Evolutionary conservation across 2,888 invertebrate species (phyloP).

Genomic region (Epirrhoe alternata): DNA sequence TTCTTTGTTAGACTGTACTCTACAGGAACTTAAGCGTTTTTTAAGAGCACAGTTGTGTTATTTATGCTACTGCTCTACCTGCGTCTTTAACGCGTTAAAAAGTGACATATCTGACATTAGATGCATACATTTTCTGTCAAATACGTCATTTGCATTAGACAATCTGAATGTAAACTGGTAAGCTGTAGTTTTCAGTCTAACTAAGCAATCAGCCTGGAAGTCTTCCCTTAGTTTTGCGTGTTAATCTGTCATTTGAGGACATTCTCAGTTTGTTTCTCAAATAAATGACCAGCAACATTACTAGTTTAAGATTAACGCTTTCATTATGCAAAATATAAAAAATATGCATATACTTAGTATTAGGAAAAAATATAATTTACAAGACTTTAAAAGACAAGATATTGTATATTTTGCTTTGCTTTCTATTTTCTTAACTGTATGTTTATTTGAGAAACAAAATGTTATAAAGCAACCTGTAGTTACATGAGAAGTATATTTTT

Average conservation of each 20-base stretch:
- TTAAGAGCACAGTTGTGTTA: too few relatives aligned
- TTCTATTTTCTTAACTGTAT: slow-evolving; percentile 35
- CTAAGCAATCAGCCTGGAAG: slow-evolving; percentile 19
- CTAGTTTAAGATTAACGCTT: slow-evolving; percentile 14
- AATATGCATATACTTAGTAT: background rate
- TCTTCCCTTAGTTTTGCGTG: slow-evolving; percentile 49
- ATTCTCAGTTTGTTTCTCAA: slow-evolving; percentile 53
- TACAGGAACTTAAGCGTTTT: background rate
- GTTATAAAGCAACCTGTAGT: slow-evolving; percentile 57
- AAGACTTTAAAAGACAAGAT: background rate
- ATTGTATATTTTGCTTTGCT: background rate
- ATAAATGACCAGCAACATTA: slow-evolving; percentile 38
- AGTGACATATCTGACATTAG: too few relatives aligned
- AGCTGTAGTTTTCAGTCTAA: slow-evolving; percentile 25
- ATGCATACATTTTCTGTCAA: too few relatives aligned
- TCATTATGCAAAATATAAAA: background rate
- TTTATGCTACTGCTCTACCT: too few relatives aligned
- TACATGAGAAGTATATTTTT: slow-evolving; percentile 30
- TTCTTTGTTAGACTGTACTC: slow-evolving; percentile 11
- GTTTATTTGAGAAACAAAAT: slow-evolving; percentile 51
- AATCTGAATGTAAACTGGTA: too few relatives aligned
- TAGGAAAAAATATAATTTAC: slow-evolving; percentile 1
- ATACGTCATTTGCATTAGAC: too few relatives aligned
- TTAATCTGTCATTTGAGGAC: slow-evolving; percentile 57
- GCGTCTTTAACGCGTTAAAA: too few relatives aligned